phyloP scores from a whole-genome alignment of 2,797 vertebrate species.

The Philypnodon macrostomus region DNA sequence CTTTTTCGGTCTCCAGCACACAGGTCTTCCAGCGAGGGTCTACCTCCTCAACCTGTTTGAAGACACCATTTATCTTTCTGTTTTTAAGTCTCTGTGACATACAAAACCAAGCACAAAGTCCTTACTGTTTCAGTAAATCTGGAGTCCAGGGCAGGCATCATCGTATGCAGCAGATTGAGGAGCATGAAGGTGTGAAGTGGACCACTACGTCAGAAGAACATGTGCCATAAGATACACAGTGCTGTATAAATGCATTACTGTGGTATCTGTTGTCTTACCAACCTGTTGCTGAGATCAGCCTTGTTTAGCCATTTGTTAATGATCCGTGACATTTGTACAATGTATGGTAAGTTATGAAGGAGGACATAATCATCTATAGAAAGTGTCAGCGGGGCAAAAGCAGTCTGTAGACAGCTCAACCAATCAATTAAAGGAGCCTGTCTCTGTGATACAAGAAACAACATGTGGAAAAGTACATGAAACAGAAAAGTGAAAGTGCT shows the following conservation, averaged over 20 bases:
- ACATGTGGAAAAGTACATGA: conserved; percentile 27
- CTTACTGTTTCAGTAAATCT: conserved; percentile 66
- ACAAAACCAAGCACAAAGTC: conserved; percentile 53
- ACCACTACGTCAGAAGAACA: conserved; percentile 41
- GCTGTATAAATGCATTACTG: background rate
- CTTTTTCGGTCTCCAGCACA: conserved; percentile 68
- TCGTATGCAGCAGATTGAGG: conserved; percentile 74
- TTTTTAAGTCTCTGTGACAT: conserved; percentile 23
- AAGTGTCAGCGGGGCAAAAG: conserved; percentile 79
- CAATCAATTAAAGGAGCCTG: conserved; percentile 86
- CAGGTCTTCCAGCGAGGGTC: conserved; percentile 75
- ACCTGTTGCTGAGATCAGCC: conserved; percentile 61
- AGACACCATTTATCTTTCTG: background rate
- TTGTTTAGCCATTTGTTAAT: conserved; percentile 62
- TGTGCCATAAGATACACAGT: background rate
- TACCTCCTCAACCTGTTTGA: conserved; percentile 40
- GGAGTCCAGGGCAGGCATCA: conserved; percentile 77
- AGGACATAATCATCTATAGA: conserved; percentile 77
- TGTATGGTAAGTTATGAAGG: conserved; percentile 87
- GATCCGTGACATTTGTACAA: conserved; percentile 82
- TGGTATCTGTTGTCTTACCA: conserved; percentile 16
- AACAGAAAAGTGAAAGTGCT: background rate
- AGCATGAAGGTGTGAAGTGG: conserved; percentile 79
- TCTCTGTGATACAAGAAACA: too few relatives aligned
- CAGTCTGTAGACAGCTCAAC: conserved; percentile 82